Conservation (phyloP, 2,797 vertebrate species). For the Alauda arvensis region DNA sequence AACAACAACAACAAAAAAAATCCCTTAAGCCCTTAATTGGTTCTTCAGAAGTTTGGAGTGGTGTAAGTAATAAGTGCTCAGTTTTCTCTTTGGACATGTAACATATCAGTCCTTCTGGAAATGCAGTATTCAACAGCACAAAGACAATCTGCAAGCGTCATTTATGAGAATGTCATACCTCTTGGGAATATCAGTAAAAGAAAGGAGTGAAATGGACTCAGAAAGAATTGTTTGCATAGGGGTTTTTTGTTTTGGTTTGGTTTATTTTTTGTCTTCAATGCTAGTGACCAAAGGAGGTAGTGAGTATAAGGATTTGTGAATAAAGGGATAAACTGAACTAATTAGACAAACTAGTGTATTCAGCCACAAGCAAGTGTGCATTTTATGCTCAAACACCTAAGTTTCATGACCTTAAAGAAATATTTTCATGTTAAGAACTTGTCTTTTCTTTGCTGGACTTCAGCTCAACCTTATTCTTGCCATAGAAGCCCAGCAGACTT, state of each 20-base stretch:
- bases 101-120: background rate
- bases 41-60: background rate
- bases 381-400: conserved; percentile 11
- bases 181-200: background rate
- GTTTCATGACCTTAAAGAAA: conserved; percentile 8
- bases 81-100: background rate
- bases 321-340: background rate
- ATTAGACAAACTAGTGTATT: background rate
- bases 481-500: background rate
- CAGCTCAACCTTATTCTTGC: background rate
- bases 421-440: background rate
- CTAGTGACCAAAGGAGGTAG: background rate
- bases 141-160: background rate
- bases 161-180: background rate
- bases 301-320: background rate
- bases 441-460: background rate
- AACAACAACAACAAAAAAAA: background rate
- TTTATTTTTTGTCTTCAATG: background rate
- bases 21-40: background rate
- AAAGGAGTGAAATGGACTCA: background rate
- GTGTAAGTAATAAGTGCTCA: background rate
- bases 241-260: background rate
- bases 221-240: background rate
- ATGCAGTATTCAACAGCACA: conserved; percentile 3
- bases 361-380: background rate